Percentiles rank a stretch among this genome's conserved stretches.
Conservation (phyloP, 2,797 vertebrate genomes). For the Australoheros facetus region DNA sequence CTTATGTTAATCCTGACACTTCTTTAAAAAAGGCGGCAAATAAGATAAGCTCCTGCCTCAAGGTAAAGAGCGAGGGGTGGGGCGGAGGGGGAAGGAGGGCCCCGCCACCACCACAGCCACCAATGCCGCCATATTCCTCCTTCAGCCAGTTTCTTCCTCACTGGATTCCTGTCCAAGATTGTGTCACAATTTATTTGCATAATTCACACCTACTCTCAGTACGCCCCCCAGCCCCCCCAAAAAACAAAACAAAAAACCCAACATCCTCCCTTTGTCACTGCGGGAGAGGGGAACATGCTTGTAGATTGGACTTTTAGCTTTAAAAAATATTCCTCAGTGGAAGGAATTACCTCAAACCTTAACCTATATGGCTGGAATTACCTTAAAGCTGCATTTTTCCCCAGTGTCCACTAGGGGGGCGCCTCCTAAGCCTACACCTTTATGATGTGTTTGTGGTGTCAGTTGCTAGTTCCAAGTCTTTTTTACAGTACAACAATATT, state of each 20-base stretch:
- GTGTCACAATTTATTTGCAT: conserved; percentile 78
- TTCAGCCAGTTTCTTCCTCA: conserved; percentile 56
- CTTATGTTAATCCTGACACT: conserved; percentile 81
- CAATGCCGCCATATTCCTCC: conserved; percentile 25
- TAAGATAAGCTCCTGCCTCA: conserved; percentile 79
- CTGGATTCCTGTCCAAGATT: conserved; percentile 71
- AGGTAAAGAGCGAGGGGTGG: conserved; percentile 66
- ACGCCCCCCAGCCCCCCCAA: background rate
- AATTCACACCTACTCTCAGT: conserved; percentile 76
- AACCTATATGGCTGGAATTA: background rate
- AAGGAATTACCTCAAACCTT: conserved; percentile 4
- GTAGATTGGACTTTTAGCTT: conserved; percentile 6
- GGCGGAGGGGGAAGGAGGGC: conserved; percentile 1
- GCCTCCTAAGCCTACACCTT: background rate
- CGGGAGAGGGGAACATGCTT: conserved; percentile 2
- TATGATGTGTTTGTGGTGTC: background rate
- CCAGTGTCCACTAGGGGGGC: background rate
- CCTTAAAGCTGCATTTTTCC: background rate
- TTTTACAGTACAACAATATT: background rate
- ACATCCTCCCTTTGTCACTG: conserved; percentile 23
- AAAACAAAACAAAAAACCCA: conserved; percentile 16
- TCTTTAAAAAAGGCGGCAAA: conserved; percentile 64
- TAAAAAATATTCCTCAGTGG: background rate
- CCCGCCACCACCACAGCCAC: background rate
- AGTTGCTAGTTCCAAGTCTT: background rate